Percentiles rank a stretch among this genome's conserved stretches.
phyloP scores from a whole-genome alignment of 2,797 vertebrate genomes.

The Cygnus olor region DNA sequence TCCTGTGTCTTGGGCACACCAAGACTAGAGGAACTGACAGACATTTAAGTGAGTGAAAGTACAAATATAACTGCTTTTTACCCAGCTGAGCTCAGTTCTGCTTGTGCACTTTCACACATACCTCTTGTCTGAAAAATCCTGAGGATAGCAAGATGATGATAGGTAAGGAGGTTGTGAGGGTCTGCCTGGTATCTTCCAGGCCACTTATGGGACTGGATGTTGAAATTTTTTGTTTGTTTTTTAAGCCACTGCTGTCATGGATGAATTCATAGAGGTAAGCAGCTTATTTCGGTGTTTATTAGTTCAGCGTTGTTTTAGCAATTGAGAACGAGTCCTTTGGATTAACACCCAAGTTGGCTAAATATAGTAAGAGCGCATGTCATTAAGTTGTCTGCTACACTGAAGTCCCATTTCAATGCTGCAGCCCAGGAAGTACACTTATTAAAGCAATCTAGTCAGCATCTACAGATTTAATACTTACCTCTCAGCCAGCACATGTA shows the following conservation, averaged over 20 bases:
- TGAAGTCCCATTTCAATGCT: background rate
- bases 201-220: background rate
- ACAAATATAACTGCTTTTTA: background rate
- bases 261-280: background rate
- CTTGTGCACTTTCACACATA: background rate
- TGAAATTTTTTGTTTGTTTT: background rate
- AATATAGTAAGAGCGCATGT: background rate
- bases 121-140: background rate
- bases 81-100: background rate
- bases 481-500: background rate
- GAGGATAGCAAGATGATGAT: background rate
- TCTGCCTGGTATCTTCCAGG: background rate
- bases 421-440: background rate
- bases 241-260: background rate
- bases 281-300: background rate
- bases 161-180: background rate
- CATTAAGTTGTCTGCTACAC: background rate
- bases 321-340: background rate
- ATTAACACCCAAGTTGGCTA: background rate
- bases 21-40: background rate
- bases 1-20: too few relatives aligned
- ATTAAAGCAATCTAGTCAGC: background rate
- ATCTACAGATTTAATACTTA: background rate
- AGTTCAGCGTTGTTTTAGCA: background rate
- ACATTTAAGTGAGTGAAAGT: background rate